These are phyloP conservation scores for Gymnarchus niloticus DNA, from an alignment of 2,113 vertebrate species.

Conservation along the genomic window DNA sequence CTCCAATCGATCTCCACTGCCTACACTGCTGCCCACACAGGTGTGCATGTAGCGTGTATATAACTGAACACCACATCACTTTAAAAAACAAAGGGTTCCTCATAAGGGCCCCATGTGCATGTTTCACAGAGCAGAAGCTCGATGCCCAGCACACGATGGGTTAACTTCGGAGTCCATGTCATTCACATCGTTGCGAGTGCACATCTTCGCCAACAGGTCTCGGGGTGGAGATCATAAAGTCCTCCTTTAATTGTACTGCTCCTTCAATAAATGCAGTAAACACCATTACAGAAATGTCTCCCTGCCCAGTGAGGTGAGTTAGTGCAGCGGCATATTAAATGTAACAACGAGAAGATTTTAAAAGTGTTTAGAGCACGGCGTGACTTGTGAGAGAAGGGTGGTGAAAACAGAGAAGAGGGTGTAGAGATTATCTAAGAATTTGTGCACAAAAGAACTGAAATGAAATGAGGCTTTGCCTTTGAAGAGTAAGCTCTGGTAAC, in stretches of 20 bases:
- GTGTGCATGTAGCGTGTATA: neutral
- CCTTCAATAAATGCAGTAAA: constrained; percentile 25
- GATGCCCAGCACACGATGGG: constrained; percentile 32
- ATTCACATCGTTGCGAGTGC: constrained; percentile 42
- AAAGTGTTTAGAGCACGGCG: constrained; percentile 2
- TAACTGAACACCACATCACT: neutral
- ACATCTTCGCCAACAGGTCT: constrained; percentile 32
- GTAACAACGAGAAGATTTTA: constrained; percentile 31
- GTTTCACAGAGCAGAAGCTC: neutral
- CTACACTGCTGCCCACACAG: neutral
- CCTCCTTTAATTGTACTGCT: constrained; percentile 35
- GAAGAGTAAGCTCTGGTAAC: constrained; percentile 23
- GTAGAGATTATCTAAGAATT: constrained; percentile 30
- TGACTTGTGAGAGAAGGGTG: neutral
- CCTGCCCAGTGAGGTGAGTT: constrained; percentile 11
- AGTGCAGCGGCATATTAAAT: constrained; percentile 13
- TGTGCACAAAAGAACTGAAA: constrained; percentile 29
- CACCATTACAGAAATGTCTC: constrained; percentile 30
- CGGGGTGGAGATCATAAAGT: constrained; percentile 18
- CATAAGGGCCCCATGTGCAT: constrained; percentile 45
- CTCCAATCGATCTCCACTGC: neutral
- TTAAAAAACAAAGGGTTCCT: constrained; percentile 21
- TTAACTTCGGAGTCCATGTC: constrained; percentile 55
- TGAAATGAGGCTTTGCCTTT: constrained; percentile 19
- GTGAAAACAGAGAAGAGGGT: constrained; percentile 16